These are phyloP conservation scores for Syngnathus acus DNA, from an alignment of 2,797 vertebrate genomes.

Conservation along the genomic window DNA sequence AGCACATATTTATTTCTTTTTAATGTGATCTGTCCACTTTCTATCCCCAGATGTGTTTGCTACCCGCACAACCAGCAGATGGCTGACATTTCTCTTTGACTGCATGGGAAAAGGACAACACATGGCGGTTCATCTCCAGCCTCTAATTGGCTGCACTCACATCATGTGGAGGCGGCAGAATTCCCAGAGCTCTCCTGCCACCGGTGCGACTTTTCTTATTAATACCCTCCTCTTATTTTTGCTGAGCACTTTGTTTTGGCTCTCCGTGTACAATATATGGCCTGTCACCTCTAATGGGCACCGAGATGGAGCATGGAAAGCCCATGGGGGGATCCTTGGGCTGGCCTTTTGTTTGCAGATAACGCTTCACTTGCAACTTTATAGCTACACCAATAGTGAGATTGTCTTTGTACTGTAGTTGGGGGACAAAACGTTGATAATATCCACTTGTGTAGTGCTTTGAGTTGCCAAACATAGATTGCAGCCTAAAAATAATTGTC, in stretches of 20 bases:
- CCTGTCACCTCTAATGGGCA: constrained; percentile 68
- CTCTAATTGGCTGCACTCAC: constrained; percentile 62
- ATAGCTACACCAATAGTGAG: constrained; percentile 12
- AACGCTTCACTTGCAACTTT: constrained; percentile 34
- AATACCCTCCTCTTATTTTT: constrained; percentile 63
- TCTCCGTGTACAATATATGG: constrained; percentile 64
- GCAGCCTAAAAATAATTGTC: not conserved
- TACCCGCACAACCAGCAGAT: constrained; percentile 16
- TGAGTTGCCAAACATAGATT: not conserved
- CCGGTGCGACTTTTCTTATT: constrained; percentile 62
- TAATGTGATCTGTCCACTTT: not conserved
- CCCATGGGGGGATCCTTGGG: constrained; percentile 45
- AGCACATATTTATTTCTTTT: no score
- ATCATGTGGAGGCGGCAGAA: constrained; percentile 64
- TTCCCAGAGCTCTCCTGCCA: constrained; percentile 58
- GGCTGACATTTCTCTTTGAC: constrained; percentile 59
- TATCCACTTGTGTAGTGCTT: not conserved
- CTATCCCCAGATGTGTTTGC: not conserved
- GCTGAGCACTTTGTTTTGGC: constrained; percentile 73
- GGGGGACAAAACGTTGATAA: not conserved
- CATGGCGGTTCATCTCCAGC: constrained; percentile 39
- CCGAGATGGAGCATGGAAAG: constrained; percentile 44
- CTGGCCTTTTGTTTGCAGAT: constrained; percentile 42
- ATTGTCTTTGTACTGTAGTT: constrained; percentile 22
- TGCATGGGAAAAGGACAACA: constrained; percentile 31